Conservation (phyloP, 2,113 vertebrate genomes). For the Solenodon paradoxus region DNA sequence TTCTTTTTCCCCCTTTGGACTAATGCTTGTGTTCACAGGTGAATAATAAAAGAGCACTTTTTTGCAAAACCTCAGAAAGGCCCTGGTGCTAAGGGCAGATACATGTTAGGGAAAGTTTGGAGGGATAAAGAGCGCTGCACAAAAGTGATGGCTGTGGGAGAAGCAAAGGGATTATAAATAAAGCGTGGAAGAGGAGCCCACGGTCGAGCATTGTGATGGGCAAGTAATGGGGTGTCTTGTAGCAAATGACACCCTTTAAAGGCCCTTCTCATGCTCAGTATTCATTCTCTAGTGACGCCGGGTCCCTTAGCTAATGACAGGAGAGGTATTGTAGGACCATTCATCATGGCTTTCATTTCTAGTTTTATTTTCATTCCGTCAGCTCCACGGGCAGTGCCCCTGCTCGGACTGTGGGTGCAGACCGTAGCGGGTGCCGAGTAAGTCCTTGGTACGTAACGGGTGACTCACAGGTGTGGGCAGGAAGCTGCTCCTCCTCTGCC, state of each 20-base stretch:
- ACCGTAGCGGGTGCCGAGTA: not conserved
- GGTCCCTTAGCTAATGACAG: fast-evolving
- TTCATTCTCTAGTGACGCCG: too few species aligned
- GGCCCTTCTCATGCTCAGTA: not conserved
- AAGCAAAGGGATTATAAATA: not conserved
- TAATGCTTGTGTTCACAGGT: not conserved
- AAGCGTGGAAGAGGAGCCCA: not conserved
- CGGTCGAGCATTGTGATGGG: fast-evolving
- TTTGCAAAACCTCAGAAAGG: slow-evolving; percentile 35
- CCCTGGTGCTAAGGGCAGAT: not conserved
- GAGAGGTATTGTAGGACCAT: not conserved
- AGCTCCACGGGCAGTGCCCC: fast-evolving
- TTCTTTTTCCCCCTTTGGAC: not conserved
- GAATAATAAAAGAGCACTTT: slow-evolving; percentile 7
- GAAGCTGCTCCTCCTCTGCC: too few species aligned
- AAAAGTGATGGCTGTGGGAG: not conserved
- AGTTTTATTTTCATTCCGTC: not conserved
- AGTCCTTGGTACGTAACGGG: too few species aligned
- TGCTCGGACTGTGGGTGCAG: fast-evolving
- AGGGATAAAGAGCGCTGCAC: not conserved
- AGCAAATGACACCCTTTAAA: fast-evolving
- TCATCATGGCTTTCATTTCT: not conserved
- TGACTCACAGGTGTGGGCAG: too few species aligned
- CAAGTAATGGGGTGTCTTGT: fast-evolving
- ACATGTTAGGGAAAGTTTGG: not conserved